These are phyloP conservation scores for Ochotona princeps DNA, from an alignment of 2,113 vertebrate species.

Conservation along the genomic window DNA sequence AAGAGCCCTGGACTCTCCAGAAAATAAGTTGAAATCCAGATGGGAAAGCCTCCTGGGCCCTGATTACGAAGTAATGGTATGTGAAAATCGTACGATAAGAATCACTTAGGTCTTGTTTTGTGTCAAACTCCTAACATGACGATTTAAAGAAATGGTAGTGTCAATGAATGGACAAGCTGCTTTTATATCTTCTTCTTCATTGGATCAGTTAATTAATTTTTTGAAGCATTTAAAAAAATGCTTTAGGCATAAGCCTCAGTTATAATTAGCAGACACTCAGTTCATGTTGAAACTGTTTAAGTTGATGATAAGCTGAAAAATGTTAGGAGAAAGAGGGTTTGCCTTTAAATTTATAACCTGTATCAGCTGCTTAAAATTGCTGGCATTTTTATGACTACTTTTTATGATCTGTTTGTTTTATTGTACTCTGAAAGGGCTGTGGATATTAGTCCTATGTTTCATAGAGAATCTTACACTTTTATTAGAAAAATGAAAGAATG, in stretches of 20 bases:
- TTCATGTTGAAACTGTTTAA: slow-evolving; percentile 51
- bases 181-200: slow-evolving; percentile 1
- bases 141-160: slow-evolving; percentile 38
- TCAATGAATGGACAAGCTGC: slow-evolving; percentile 46
- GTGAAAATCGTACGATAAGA: slow-evolving; percentile 76
- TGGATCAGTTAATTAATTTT: slow-evolving; percentile 64
- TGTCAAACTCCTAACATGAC: slow-evolving; percentile 60
- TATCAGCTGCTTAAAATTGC: slow-evolving; percentile 76
- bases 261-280: slow-evolving; percentile 62
- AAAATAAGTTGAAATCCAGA: slow-evolving; percentile 90
- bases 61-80: slow-evolving; percentile 95
- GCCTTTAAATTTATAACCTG: slow-evolving; percentile 77
- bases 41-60: slow-evolving; percentile 95
- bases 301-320: slow-evolving; percentile 29
- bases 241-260: slow-evolving; percentile 42
- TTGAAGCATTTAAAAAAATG: slow-evolving; percentile 13
- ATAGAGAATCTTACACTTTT: slow-evolving; percentile 76
- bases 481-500: slow-evolving; percentile 81
- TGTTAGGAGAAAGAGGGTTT: not conserved
- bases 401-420: slow-evolving; percentile 83
- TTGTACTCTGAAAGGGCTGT: slow-evolving; percentile 67
- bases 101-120: slow-evolving; percentile 70
- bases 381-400: slow-evolving; percentile 82
- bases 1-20: slow-evolving; percentile 65
- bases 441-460: slow-evolving; percentile 77